phyloP scores from a whole-genome alignment of 2,888 invertebrate genomes.

The Helleia helle region DNA sequence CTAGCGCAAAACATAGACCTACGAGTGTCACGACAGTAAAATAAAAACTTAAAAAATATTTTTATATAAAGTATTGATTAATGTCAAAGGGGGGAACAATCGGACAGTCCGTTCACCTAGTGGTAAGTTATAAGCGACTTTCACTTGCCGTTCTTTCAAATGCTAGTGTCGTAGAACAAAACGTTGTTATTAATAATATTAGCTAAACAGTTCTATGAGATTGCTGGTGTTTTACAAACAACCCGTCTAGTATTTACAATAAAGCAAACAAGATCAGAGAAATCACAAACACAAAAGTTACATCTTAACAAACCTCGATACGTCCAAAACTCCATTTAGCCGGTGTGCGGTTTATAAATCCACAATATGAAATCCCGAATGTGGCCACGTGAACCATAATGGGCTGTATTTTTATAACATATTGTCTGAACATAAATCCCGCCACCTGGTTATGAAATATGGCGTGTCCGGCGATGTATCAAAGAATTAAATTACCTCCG shows the following conservation, averaged over 20 bases:
- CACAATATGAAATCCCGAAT: slow-evolving; percentile 1
- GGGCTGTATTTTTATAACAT: slow-evolving; percentile 47
- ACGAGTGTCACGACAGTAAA: too few relatives aligned
- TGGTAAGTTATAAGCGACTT: too few relatives aligned
- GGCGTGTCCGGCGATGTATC: slow-evolving; percentile 34
- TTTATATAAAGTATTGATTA: neutral
- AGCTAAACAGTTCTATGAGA: too few relatives aligned
- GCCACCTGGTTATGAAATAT: slow-evolving; percentile 49
- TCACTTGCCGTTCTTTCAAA: too few relatives aligned
- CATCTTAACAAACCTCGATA: too few relatives aligned
- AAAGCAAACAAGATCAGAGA: slow-evolving; percentile 3
- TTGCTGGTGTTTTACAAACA: too few relatives aligned
- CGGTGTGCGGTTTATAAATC: slow-evolving; percentile 9
- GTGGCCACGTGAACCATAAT: slow-evolving; percentile 37
- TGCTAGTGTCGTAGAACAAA: too few relatives aligned
- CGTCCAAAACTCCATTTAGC: slow-evolving; percentile 1
- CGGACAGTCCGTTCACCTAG: too few relatives aligned
- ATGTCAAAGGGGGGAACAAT: too few relatives aligned
- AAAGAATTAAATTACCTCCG: slow-evolving; percentile 36
- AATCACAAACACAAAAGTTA: slow-evolving; percentile 1
- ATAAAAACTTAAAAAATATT: neutral
- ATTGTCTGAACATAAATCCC: slow-evolving; percentile 46
- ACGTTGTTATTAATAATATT: too few relatives aligned
- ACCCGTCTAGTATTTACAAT: too few relatives aligned
- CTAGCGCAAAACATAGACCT: too few relatives aligned